These are phyloP conservation scores for Scaptomyza parva DNA, from an alignment of 2,888 invertebrate genomes.

Conservation along the genomic window DNA sequence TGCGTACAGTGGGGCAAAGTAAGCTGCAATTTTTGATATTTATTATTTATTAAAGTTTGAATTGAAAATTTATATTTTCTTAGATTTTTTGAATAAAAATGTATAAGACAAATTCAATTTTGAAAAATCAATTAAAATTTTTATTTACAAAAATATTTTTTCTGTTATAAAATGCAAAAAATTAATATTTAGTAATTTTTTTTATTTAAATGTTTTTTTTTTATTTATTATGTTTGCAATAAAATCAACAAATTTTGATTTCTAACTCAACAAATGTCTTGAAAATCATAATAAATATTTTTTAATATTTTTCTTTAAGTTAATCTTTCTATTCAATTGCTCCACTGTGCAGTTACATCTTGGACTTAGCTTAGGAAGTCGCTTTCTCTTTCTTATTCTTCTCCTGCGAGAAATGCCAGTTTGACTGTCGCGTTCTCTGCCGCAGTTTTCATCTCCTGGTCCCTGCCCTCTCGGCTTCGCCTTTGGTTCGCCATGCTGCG, in stretches of 20 bases:
- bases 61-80: too few species aligned
- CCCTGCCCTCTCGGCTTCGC: conserved; percentile 8
- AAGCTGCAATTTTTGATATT: background rate
- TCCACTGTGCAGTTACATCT: conserved; percentile 48
- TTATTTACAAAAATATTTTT: too few species aligned
- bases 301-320: background rate
- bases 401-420: conserved; percentile 21
- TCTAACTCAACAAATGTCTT: too few species aligned
- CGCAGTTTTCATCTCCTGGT: conserved; percentile 20
- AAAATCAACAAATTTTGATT: too few species aligned
- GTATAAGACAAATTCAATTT: too few species aligned
- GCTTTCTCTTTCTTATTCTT: conserved; percentile 25
- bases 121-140: too few species aligned
- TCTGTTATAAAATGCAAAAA: too few species aligned
- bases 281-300: background rate
- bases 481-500: conserved; percentile 34
- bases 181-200: too few species aligned
- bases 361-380: conserved; percentile 27
- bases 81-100: too few species aligned
- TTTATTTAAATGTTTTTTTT: too few species aligned
- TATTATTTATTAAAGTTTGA: too few species aligned
- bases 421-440: conserved; percentile 33
- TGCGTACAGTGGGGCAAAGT: conserved; percentile 33
- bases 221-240: too few species aligned
- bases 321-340: background rate